phyloP scores from a whole-genome alignment of 2,797 vertebrate species.

The Syndactyla subalaris region DNA sequence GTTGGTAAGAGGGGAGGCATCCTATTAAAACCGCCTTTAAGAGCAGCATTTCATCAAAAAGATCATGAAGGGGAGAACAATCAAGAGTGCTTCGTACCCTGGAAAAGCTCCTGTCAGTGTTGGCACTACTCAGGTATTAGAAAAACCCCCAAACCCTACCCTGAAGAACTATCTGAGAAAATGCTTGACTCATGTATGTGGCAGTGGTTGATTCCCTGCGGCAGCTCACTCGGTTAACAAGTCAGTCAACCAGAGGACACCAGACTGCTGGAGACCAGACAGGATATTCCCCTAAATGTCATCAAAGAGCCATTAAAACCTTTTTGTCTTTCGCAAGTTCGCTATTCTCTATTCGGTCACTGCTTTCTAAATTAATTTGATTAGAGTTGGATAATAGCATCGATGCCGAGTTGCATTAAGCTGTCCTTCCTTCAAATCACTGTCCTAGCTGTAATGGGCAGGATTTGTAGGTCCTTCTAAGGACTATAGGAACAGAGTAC shows the following conservation, averaged over 20 bases:
- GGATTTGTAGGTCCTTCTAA: not conserved
- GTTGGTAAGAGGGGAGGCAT: not conserved
- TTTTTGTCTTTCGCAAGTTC: not conserved
- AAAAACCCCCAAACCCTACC: not conserved
- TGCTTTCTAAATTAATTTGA: not conserved
- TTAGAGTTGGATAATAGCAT: not conserved
- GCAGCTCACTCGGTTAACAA: not conserved
- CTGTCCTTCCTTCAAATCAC: not conserved
- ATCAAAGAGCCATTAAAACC: not conserved
- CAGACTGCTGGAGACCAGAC: not conserved
- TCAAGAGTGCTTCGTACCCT: not conserved
- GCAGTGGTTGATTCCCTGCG: not conserved
- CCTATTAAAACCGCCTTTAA: not conserved
- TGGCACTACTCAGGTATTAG: not conserved
- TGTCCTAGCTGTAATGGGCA: not conserved
- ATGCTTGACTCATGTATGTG: not conserved
- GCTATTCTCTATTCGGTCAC: not conserved
- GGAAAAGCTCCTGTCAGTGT: not conserved
- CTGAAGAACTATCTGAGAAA: not conserved
- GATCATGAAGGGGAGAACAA: not conserved
- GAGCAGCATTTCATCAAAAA: not conserved
- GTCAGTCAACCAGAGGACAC: not conserved
- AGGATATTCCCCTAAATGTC: not conserved
- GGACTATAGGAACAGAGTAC: not conserved
- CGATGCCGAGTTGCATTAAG: not conserved